Evolutionary conservation across 2,888 invertebrate genomes (phyloP).

Genomic region (Clostera curtula): DNA sequence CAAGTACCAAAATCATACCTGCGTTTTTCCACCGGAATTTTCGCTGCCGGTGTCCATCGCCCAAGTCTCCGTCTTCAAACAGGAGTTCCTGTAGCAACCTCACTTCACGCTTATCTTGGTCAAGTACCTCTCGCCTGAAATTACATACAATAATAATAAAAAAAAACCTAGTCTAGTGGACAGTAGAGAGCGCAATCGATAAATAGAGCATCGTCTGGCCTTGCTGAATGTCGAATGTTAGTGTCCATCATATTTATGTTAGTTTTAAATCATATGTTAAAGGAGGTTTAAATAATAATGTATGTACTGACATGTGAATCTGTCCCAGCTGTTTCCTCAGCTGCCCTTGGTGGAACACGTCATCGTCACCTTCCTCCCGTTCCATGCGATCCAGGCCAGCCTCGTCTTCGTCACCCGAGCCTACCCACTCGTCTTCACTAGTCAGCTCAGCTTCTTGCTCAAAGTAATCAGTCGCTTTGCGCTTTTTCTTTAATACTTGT

Average conservation of each 20-base stretch:
- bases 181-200: no score
- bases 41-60: slow-evolving; percentile 83
- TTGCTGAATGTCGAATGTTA: no score
- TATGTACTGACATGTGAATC: slow-evolving; percentile 84
- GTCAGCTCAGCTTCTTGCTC: slow-evolving; percentile 92
- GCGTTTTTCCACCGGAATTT: slow-evolving; percentile 92
- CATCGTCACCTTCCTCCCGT: slow-evolving; percentile 88
- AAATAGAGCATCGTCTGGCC: no score
- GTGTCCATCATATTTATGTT: no score
- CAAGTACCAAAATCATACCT: slow-evolving; percentile 48
- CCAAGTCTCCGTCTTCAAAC: slow-evolving; percentile 92
- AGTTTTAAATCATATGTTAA: not conserved
- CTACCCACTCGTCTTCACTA: slow-evolving; percentile 90
- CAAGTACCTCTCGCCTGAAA: slow-evolving; percentile 84
- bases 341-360: slow-evolving; percentile 86
- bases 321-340: slow-evolving; percentile 86
- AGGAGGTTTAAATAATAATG: not conserved
- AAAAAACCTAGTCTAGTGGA: not conserved
- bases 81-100: slow-evolving; percentile 88
- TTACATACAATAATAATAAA: not conserved
- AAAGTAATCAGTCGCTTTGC: slow-evolving; percentile 81
- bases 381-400: slow-evolving; percentile 86
- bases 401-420: slow-evolving; percentile 92
- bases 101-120: slow-evolving; percentile 91
- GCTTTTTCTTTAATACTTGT: slow-evolving; percentile 45